Evolutionary conservation across 2,113 vertebrate genomes (phyloP).

Genomic region (Nothocercus julius): DNA sequence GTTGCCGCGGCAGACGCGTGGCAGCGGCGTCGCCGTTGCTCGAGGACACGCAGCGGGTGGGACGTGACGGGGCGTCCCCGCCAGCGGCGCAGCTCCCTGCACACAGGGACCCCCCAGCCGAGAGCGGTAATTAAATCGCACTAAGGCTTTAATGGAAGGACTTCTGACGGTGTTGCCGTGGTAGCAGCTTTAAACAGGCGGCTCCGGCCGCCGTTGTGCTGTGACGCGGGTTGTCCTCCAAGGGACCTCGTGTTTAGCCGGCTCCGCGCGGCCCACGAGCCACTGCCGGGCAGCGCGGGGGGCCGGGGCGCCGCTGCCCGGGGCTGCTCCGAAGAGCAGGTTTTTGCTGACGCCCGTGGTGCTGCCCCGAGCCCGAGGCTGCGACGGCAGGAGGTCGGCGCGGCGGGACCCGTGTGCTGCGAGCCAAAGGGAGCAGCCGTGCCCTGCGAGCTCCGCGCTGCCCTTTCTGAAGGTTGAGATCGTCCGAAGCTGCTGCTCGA

Average conservation of each 20-base stretch:
- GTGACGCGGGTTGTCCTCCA: no score
- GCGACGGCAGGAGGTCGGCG: no score
- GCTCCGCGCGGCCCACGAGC: no score
- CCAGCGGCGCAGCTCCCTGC: not conserved
- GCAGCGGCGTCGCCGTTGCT: no score
- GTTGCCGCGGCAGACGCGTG: not conserved
- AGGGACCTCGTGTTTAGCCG: no score
- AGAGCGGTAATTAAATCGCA: constrained; percentile 62
- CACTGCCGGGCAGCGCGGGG: no score
- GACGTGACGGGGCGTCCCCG: not conserved
- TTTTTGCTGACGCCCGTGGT: no score
- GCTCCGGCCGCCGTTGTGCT: not conserved
- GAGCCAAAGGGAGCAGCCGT: not conserved
- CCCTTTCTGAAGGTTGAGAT: not conserved
- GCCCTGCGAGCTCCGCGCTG: not conserved
- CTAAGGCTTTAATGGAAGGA: constrained; percentile 40
- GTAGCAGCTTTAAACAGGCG: constrained; percentile 36
- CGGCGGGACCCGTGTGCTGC: no score
- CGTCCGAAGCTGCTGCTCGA: not conserved
- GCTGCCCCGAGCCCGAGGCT: no score
- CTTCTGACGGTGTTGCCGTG: constrained; percentile 39
- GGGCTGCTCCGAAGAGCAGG: no score
- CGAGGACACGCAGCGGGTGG: not conserved
- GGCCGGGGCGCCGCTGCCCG: no score
- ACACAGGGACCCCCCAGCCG: not conserved